These are phyloP conservation scores for Dermolepida albohirtum DNA, from an alignment of 2,888 invertebrate genomes.

Conservation along the genomic window DNA sequence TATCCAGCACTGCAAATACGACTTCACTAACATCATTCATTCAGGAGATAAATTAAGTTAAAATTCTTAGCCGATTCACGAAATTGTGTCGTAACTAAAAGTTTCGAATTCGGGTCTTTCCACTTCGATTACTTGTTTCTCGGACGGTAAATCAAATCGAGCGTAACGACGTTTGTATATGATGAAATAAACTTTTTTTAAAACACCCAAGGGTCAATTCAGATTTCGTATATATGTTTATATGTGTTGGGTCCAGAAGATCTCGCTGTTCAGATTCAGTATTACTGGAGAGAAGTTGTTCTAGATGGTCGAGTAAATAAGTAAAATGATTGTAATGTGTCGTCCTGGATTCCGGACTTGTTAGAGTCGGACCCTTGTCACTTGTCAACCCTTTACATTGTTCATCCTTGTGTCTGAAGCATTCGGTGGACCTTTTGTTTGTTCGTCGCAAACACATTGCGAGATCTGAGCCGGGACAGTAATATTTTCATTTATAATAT, in stretches of 20 bases:
- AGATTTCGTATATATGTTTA: constrained; percentile 15
- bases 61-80: too few relatives aligned
- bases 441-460: constrained; percentile 22
- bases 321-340: constrained; percentile 45
- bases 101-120: too few relatives aligned
- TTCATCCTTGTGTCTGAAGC: constrained; percentile 33
- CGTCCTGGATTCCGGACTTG: constrained; percentile 43
- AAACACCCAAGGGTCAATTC: constrained; percentile 31
- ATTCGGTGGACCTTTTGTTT: constrained; percentile 31
- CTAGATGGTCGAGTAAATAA: constrained; percentile 42
- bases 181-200: constrained; percentile 32
- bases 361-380: constrained; percentile 45
- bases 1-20: too few relatives aligned
- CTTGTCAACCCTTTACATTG: constrained; percentile 44
- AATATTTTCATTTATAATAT: constrained; percentile 34
- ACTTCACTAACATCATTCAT: too few relatives aligned
- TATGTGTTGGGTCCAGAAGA: constrained; percentile 5
- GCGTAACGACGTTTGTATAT: constrained; percentile 9
- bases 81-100: too few relatives aligned
- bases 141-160: constrained; percentile 13
- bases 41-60: too few relatives aligned
- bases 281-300: constrained; percentile 24
- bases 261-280: constrained; percentile 7
- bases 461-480: constrained; percentile 9
- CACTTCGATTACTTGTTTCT: too few relatives aligned